Percentiles rank a stretch among this genome's conserved stretches.
These are phyloP conservation scores for Melanostigma gelatinosum DNA, from an alignment of 2,113 vertebrate species.

Conservation along the genomic window DNA sequence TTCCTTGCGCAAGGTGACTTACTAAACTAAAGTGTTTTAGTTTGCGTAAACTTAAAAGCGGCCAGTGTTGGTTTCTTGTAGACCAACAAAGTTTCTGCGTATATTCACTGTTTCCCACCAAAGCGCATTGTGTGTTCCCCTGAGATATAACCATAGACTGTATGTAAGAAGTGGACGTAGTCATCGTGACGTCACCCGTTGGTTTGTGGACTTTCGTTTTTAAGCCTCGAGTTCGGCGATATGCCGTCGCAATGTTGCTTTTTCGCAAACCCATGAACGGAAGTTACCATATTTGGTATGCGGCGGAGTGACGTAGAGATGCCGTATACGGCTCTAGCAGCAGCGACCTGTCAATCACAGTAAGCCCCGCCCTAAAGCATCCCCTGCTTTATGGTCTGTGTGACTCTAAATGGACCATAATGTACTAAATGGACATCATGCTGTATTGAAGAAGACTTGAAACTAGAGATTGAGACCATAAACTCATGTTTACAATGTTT, in stretches of 20 bases:
- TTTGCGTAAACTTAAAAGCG: not conserved
- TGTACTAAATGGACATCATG: too few relatives aligned
- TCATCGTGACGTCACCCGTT: not conserved
- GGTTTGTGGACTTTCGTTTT: not conserved
- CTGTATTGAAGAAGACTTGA: too few relatives aligned
- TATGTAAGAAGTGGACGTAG: not conserved
- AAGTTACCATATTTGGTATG: not conserved
- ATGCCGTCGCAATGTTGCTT: not conserved
- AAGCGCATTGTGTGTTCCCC: not conserved
- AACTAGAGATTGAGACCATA: too few relatives aligned
- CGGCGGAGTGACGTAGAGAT: too few relatives aligned
- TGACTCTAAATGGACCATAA: too few relatives aligned
- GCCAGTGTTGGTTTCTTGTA: not conserved
- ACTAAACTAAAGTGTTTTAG: not conserved
- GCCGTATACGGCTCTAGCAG: too few relatives aligned
- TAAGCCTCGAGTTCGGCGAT: not conserved
- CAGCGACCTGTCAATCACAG: too few relatives aligned
- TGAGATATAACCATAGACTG: too few relatives aligned
- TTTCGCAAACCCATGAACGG: not conserved
- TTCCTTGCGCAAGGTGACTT: slow-evolving; percentile 92
- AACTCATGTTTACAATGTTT: too few relatives aligned
- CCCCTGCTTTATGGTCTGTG: too few relatives aligned
- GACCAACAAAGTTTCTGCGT: not conserved
- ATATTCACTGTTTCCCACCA: not conserved
- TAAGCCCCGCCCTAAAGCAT: too few relatives aligned